Base-by-base conservation (phyloP, 2,797 vertebrate genomes). In the Phataginus tricuspis region DNA sequence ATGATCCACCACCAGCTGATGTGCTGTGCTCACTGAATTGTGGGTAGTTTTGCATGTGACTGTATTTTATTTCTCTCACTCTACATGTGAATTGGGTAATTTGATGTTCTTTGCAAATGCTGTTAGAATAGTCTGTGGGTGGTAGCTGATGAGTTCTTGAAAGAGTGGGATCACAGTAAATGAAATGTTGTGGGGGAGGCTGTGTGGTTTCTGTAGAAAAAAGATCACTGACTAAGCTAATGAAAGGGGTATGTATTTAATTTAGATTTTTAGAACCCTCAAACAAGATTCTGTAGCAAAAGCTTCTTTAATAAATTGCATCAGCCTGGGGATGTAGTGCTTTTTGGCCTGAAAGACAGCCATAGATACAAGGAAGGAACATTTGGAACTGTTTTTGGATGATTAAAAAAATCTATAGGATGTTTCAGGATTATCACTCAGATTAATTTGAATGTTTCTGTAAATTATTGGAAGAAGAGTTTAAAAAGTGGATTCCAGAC, bases 141-240 rank as follows among this genome's bases (percentile, higher is more conserved):
- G 97, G 97, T 77, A 77, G 85, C 53, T 71, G 87, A 96, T 90
- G 95, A 91, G 86, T 88, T 96, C 85, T 95, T 34, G n/a, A 89
- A 86, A 92, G 91, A 88, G 90, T 96, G 92, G 96, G 78, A 92
- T 94, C 94, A 53, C 49, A 45, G 84, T 82, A 85, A 95, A 85
- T 86, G 77, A 96, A 91, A 80, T 93, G 19, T 45, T 86, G 69
- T 29, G 45, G 93, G 86, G 68, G 79, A 91, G 74, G 61, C 93
- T 11, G 1, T 82, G 59, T 94, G 86, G 42, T 64, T 96, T 95
- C 59, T 77, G 69, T n/a, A 92, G 61, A 59, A 74, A 86, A 80
- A 71, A 57, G 49, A 86, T 95, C 78, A 64, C 92, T 97, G 95
- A 91, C 88, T 96, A 86, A 92, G 95, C 55, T 85, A 78, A 64